A percentile compares a stretch with the other conserved stretches of the same genome.
phyloP scores from a whole-genome alignment of 1,140 invertebrate genomes.

The Trissolcus basalis region DNA sequence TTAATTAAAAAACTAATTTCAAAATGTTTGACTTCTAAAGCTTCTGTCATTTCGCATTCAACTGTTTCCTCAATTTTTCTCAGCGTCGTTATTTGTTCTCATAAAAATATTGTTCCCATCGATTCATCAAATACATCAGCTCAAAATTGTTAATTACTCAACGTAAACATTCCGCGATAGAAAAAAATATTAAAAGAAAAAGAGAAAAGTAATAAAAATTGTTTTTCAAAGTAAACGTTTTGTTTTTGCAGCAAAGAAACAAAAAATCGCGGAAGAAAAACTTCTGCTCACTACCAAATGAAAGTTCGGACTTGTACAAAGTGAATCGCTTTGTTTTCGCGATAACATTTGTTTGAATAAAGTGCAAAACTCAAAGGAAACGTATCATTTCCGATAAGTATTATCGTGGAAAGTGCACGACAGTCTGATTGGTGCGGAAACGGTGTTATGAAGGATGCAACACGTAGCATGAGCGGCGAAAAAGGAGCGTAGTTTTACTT shows the following conservation, averaged over 20 bases:
- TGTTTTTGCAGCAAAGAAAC: too few species aligned
- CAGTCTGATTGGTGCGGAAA: slow-evolving; percentile 9
- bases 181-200: too few species aligned
- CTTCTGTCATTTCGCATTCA: slow-evolving; percentile 33
- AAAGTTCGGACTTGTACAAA: too few species aligned
- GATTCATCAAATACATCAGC: slow-evolving; percentile 29
- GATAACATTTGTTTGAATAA: too few species aligned
- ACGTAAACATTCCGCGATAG: too few species aligned
- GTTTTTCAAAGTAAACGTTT: too few species aligned
- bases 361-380: slow-evolving; percentile 28
- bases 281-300: too few species aligned
- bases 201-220: too few species aligned
- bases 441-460: slow-evolving; percentile 27
- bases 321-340: too few species aligned
- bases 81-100: slow-evolving; percentile 13
- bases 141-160: slow-evolving; percentile 7
- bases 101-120: slow-evolving; percentile 11
- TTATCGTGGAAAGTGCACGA: slow-evolving; percentile 37
- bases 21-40: slow-evolving; percentile 40
- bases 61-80: slow-evolving; percentile 20
- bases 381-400: slow-evolving; percentile 40
- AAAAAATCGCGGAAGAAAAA: too few species aligned
- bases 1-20: slow-evolving; percentile 43
- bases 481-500: slow-evolving; percentile 2
- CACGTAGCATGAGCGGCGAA: slow-evolving; percentile 17